Base-by-base conservation (phyloP, 2,888 invertebrate genomes). In the Pseudanteris insignis region DNA sequence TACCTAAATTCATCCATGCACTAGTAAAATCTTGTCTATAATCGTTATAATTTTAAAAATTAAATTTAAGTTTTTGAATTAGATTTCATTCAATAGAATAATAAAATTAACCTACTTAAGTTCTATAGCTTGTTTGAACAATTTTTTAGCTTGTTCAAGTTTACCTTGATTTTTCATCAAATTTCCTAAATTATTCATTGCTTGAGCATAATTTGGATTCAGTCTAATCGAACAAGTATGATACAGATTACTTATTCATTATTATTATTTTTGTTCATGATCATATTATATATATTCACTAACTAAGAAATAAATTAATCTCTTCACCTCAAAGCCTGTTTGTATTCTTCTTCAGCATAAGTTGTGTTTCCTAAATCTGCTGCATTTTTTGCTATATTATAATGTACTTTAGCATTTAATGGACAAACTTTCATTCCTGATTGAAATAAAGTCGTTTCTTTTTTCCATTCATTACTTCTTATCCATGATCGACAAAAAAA, bases 1-100 rank as follows among this genome's bases (percentile, higher is more conserved):
- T 96, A 9, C 96, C 97, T 43, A 97, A 83, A 81, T 98, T 98
- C 96, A 97, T 97, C 96, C 96, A 98, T 0, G 96, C 97, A 0
- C 95, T 91, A 1, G 96, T 91, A 82, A 96, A 97, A 76, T 92
- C 90, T 21, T 89, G 84, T 70, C 92, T 91, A 76, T 51, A 79
- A 75, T 32, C n/a, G n/a, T n/a, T n/a, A n/a, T n/a, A n/a, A n/a
- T n/a, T 11, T 28, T 28, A 28, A 21, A 44, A 36, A 9, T 36
- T 15, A 8, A 30, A 30, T 11, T 2, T 30, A n/a, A n/a, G n/a
- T n/a, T n/a, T n/a, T n/a, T n/a, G n/a, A n/a, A n/a, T n/a, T n/a
- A n/a, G n/a, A n/a, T n/a, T n/a, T n/a, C n/a, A n/a, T n/a, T n/a
- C n/a, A n/a, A n/a, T n/a, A n/a, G n/a, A n/a, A n/a, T n/a, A n/a